Base-by-base conservation (phyloP, 2,113 vertebrate genomes). In the Hemichromis elongatus region DNA sequence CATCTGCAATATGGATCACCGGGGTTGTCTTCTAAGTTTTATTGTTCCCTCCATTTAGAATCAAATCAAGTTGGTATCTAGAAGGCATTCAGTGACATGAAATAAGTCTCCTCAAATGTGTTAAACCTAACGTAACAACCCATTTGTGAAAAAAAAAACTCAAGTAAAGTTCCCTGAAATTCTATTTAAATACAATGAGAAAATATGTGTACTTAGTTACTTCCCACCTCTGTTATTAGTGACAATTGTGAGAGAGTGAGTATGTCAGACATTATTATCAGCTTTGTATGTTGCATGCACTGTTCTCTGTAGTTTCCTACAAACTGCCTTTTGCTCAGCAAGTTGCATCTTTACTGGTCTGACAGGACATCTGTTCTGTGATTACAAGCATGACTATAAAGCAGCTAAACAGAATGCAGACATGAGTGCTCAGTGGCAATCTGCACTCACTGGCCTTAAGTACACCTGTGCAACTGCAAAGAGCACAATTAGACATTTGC, bases 271-370 rank as follows among this genome's bases (percentile, higher is more conserved):
- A 73, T 84, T 66, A 70, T 61, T 81, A n/a, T 88, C 83, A 78
- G 75, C 77, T 66, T 84, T 81, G 88, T 66, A 33, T 13, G 80
- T 33, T n/a, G 42, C 79, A 9, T 77, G 53, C 68, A n/a, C 50
- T 18, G 84, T 7, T 45, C 54, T 70, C 77, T 53, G 54, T 54
- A 4, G 68, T 80, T 78, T 24, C 45, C 73, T 3, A 7, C 77
- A 59, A 89, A 87, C 63, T 73, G 53, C n/a, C 14, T 88, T 83
- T 90, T 53, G 12, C 81, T 79, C 88, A 80, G 89, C 53, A 5
- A 84, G 77, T 57, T 42, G 79, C 10, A 30, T 14, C 80, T 45
- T 16, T 78, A 77, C 56, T 87, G 82, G 83, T 87, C 5, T 79
- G 45, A 84, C 70, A 84, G 82, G 66, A 24, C 16, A 26, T 78